Percentiles rank a stretch among this genome's conserved stretches.
These are phyloP conservation scores for Canis aureus DNA, from an alignment of 2,113 vertebrate species.

Conservation along the genomic window DNA sequence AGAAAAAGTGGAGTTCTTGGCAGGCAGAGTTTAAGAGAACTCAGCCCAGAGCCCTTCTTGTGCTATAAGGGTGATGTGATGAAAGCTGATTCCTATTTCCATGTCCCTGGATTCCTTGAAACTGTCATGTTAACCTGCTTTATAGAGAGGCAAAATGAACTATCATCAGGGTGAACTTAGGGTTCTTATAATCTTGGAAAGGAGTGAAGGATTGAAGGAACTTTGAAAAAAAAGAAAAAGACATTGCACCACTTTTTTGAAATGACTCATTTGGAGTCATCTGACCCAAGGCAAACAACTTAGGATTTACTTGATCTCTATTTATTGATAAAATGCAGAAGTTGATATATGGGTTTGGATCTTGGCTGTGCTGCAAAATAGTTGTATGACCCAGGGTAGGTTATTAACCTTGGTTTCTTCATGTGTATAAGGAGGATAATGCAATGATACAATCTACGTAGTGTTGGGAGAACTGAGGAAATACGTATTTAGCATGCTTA, in stretches of 20 bases:
- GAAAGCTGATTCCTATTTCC: not conserved
- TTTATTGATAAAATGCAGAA: not conserved
- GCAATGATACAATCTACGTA: not conserved
- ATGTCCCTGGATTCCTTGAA: not conserved
- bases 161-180: not conserved
- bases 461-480: not conserved
- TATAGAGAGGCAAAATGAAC: not conserved
- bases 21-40: not conserved
- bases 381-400: not conserved
- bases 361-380: not conserved
- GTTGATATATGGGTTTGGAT: not conserved
- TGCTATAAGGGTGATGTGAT: not conserved
- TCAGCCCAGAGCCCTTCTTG: not conserved
- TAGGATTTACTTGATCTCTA: not conserved
- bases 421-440: not conserved
- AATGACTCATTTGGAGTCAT: not conserved
- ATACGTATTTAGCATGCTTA: not conserved
- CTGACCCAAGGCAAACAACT: not conserved
- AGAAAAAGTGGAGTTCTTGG: not conserved
- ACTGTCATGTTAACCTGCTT: not conserved
- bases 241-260: not conserved
- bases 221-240: not conserved
- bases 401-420: not conserved
- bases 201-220: not conserved
- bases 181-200: not conserved